Base-by-base conservation (phyloP, 2,888 invertebrate genomes). In the Tridacna gigas region DNA sequence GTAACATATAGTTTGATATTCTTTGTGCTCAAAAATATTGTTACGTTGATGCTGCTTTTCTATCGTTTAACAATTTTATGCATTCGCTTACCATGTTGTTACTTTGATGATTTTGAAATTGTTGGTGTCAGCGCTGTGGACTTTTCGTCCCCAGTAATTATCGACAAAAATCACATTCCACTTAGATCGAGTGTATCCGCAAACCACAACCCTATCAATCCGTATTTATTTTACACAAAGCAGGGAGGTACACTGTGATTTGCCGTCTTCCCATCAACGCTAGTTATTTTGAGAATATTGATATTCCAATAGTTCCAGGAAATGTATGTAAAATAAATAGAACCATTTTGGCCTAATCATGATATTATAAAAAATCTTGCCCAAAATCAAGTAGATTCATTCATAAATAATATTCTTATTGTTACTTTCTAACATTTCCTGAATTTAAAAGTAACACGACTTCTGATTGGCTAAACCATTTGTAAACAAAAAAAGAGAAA, bases 1-100 rank as follows among this genome's bases (percentile, higher is more conserved):
- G 61, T 92, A 15, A 93, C 90, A 37, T 92, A 94, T 88, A 90
- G 92, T 77, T 87, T 93, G 74, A 84, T 93, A 37, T 94, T 94
- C 83, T 94, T 94, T 86, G 91, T 90, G 0, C 75, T 88, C 37
- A 93, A 92, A 82, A 93, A 92, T 81, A 79, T 89, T 25, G 84
- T 91, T 12, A 89, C 92, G 28, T 82, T 91, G n/a, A 25, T 89
- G 60, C 75, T 91, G 22, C 80, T 91, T 13, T 61, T 90, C 25
- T 92, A 91, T 76, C 86, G 91, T 15, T 78, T 90, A 63, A 77
- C 82, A 22, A 84, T 91, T 22, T 73, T 91, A 12, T 88, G 88
- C 74, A 48, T 76, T 37, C 82, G 88, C 47, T 60, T 84, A 12
- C 89, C 86, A 61, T 89, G 89, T 73, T 82, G 83, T 47, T 81